Evolutionary conservation across 2,797 vertebrate genomes (phyloP).

Genomic region (Pyrocephalus nanus): DNA sequence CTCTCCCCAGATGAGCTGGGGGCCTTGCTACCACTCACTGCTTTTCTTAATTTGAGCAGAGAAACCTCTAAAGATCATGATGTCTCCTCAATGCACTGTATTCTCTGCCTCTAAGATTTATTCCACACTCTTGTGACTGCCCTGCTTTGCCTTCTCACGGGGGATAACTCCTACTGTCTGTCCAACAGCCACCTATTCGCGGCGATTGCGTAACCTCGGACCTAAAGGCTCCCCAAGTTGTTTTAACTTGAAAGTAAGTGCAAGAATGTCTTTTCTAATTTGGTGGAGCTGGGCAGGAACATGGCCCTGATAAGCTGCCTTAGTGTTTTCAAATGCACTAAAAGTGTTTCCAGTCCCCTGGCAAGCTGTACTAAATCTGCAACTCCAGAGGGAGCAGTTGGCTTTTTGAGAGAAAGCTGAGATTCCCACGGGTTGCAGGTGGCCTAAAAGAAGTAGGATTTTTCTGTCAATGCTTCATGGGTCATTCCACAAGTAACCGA

Average conservation of each 20-base stretch:
- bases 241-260: background rate
- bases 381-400: conserved; percentile 66
- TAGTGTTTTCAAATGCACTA: conserved; percentile 9
- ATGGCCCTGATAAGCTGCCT: background rate
- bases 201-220: background rate
- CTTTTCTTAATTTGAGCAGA: background rate
- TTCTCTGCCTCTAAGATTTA: background rate
- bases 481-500: background rate
- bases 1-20: background rate
- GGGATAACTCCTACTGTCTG: background rate
- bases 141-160: background rate
- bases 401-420: conserved; percentile 28
- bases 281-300: background rate
- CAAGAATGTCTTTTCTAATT: conserved; percentile 37
- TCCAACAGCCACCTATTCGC: background rate
- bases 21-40: background rate
- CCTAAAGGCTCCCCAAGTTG: background rate
- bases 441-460: conserved; percentile 39
- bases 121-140: background rate
- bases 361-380: conserved; percentile 52
- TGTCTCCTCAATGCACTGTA: background rate
- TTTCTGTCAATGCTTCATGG: conserved; percentile 21
- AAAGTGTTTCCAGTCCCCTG: background rate
- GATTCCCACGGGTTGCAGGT: conserved; percentile 10
- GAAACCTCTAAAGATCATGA: background rate